phyloP scores from a whole-genome alignment of 2,113 vertebrate species.

The Sylvia atricapilla region DNA sequence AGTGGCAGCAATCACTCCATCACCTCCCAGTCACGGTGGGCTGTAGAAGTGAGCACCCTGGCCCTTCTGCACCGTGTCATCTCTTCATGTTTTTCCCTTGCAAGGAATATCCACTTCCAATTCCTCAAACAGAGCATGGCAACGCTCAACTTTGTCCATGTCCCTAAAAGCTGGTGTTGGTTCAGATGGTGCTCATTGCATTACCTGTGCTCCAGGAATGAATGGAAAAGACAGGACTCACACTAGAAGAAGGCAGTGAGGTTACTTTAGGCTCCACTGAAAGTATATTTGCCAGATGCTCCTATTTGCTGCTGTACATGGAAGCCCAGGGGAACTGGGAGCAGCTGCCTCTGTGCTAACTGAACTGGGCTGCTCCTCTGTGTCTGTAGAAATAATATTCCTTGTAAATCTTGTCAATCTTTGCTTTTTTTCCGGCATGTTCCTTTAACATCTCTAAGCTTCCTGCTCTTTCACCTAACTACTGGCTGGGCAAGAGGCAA shows the following conservation, averaged over 20 bases:
- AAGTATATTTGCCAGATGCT: neutral
- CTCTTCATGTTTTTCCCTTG: neutral
- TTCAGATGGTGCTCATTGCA: neutral
- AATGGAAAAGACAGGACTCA: neutral
- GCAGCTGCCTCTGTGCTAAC: neutral
- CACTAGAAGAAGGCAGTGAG: neutral
- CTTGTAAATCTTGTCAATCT: neutral
- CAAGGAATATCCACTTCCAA: neutral
- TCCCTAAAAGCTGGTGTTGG: neutral
- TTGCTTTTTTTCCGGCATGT: neutral
- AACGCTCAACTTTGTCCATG: neutral
- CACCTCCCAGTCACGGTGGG: fast-evolving
- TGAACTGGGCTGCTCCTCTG: neutral
- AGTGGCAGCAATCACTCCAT: neutral
- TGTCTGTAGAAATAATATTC: neutral
- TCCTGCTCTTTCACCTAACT: neutral
- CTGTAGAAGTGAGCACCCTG: neutral
- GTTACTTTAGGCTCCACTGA: neutral
- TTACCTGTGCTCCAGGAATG: neutral
- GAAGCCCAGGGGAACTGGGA: neutral
- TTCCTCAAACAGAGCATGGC: neutral
- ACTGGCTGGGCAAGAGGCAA: neutral
- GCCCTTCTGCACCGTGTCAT: neutral
- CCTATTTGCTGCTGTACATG: neutral
- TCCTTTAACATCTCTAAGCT: neutral